phyloP scores from a whole-genome alignment of 2,888 invertebrate species.

The Panorpa germanica region DNA sequence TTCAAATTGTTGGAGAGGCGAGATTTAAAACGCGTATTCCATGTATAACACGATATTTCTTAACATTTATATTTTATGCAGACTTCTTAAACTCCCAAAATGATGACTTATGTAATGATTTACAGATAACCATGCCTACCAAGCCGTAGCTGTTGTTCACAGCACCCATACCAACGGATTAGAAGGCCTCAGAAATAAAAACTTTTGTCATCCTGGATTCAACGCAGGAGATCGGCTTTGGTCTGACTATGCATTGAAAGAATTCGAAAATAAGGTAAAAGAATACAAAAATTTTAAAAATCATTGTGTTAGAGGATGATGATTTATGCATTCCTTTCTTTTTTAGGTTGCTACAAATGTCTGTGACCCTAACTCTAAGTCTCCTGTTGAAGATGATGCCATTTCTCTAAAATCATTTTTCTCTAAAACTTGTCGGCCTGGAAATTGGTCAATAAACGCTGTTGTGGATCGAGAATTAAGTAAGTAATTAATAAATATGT shows the following conservation, averaged over 20 bases:
- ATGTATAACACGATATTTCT: no score
- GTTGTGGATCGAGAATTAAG: slow-evolving; percentile 34
- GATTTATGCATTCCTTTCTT: no score
- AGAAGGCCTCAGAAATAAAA: slow-evolving; percentile 27
- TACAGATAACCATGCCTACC: slow-evolving; percentile 31
- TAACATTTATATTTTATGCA: no score
- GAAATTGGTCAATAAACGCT: slow-evolving; percentile 38
- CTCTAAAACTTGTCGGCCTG: slow-evolving; percentile 51
- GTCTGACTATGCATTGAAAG: slow-evolving; percentile 36
- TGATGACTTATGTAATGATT: no score
- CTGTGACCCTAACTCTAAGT: slow-evolving; percentile 20
- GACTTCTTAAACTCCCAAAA: no score
- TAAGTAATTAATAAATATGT: no score
- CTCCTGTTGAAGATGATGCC: slow-evolving; percentile 38
- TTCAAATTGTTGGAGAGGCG: no score
- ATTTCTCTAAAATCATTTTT: slow-evolving; percentile 41
- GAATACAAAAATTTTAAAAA: no score
- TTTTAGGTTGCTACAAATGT: slow-evolving; percentile 15
- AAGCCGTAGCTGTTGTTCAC: slow-evolving; percentile 38
- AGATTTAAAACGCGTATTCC: no score
- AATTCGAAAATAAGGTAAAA: slow-evolving; percentile 31
- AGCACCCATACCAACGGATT: slow-evolving; percentile 26
- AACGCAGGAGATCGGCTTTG: slow-evolving; percentile 29
- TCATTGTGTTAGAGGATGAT: no score
- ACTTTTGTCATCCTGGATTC: slow-evolving; percentile 49